A percentile compares a stretch with the other conserved stretches of the same genome.
Evolutionary conservation across 2,888 invertebrate species (phyloP).

Genomic region (Microctonus hyperodae): DNA sequence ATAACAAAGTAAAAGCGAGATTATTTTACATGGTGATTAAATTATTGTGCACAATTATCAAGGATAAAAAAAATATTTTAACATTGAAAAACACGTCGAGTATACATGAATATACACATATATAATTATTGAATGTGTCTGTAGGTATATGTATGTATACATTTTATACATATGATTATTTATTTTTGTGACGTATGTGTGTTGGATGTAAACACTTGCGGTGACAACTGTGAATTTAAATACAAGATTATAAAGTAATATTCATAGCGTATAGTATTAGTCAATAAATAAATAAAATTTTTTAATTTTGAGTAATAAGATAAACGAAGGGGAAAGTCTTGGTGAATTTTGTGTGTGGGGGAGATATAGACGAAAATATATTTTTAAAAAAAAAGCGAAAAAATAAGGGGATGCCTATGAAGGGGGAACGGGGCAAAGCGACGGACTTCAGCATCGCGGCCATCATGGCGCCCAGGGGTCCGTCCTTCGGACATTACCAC

Average conservation of each 20-base stretch:
- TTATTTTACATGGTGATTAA: too few relatives aligned
- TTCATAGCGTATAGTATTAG: too few relatives aligned
- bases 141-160: not conserved
- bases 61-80: too few relatives aligned
- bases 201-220: slow-evolving; percentile 2
- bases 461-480: slow-evolving; percentile 69
- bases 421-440: slow-evolving; percentile 64
- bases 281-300: not conserved
- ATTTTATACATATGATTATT: not conserved
- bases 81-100: too few relatives aligned
- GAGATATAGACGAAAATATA: not conserved
- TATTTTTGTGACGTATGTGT: not conserved
- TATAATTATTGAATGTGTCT: too few relatives aligned
- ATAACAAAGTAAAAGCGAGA: too few relatives aligned
- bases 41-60: too few relatives aligned
- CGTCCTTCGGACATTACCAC: slow-evolving; percentile 62
- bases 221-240: not conserved
- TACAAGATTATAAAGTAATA: not conserved
- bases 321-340: not conserved
- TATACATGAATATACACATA: too few relatives aligned
- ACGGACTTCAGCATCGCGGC: slow-evolving; percentile 78
- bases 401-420: slow-evolving; percentile 64
- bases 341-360: not conserved
- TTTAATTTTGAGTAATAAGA: too few relatives aligned
- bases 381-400: not conserved